Evolutionary conservation across 2,113 vertebrate species (phyloP), one percentile per base, ranked within the genome.

Genomic region (Laterallus jamaicensis): DNA sequence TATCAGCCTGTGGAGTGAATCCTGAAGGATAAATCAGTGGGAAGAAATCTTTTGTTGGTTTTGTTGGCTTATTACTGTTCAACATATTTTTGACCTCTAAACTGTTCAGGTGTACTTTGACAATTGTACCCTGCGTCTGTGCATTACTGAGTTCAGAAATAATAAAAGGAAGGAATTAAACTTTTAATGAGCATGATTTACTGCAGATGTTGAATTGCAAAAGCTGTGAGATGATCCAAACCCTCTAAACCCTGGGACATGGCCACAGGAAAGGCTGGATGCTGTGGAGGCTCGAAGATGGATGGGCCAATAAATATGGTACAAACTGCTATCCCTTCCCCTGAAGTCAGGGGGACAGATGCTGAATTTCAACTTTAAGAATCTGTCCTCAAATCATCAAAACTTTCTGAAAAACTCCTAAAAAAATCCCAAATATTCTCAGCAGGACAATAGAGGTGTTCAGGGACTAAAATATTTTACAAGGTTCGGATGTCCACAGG

Each of bases 11-110:
- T 68, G 69, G 79, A 86, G 64, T 62, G 39, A 92, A 75, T 81
- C 79, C 87, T 88, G 68, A 96, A 90, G 86, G 63, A 93, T 68
- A 84, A 93, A 82, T 42, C 66, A 64, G 73, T 93, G 75, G 76
- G 64, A 92, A 92, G 52, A 86, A 90, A 81, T 68, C 29, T 79
- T 93, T 76, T 54, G 39, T 39, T 39, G 40, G n/a, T 16, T 64
- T 86, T 35, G 26, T 64, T 88, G 32, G 18, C 59, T 86, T 86
- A 67, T 71, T 63, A 26, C 37, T 62, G 12, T 59, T 71, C 77
- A 93, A 26, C 71, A 29, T 18, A 83, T 67, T 9, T 44, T 69
- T 90, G 55, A 90, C 90, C 68, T 92, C 56, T 90, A 78, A 93
- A 78, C 12, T 82, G 66, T 74, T 79, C 62, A 62, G 73, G 42